A percentile compares a stretch with the other conserved stretches of the same genome.
phyloP scores from a whole-genome alignment of 2,888 invertebrate species.

The Ormyrus thymus region DNA sequence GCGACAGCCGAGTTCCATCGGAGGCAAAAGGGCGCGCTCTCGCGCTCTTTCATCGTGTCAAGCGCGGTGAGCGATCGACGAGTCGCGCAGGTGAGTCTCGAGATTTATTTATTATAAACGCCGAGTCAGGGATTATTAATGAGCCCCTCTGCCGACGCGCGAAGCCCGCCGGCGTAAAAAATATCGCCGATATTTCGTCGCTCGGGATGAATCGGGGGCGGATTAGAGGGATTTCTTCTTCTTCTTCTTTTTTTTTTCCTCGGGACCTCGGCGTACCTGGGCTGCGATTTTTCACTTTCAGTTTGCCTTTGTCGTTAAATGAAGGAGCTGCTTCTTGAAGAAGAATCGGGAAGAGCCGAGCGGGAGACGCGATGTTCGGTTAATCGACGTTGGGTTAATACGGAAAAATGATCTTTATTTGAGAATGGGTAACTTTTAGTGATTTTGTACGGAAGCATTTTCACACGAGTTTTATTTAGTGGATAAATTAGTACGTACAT shows the following conservation, averaged over 20 bases:
- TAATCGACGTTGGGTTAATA: conserved; percentile 4
- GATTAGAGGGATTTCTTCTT: conserved; percentile 13
- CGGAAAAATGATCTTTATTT: not conserved
- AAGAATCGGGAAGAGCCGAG: not conserved
- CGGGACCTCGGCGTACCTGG: not conserved
- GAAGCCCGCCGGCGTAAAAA: conserved; percentile 19
- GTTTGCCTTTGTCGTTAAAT: conserved; percentile 22
- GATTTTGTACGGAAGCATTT: too few relatives aligned
- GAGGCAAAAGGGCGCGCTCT: conserved; percentile 41
- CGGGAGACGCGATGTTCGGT: not conserved
- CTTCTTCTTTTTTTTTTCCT: not conserved
- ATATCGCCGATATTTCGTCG: conserved; percentile 34
- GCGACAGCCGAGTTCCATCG: conserved; percentile 53
- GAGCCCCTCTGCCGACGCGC: conserved; percentile 55
- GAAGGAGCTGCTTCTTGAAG: not conserved
- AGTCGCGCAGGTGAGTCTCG: conserved; percentile 67
- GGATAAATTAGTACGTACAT: too few relatives aligned
- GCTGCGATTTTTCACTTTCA: conserved; percentile 16
- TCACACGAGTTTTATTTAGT: not conserved
- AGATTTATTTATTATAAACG: conserved; percentile 70
- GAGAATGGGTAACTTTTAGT: not conserved
- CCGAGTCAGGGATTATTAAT: conserved; percentile 68
- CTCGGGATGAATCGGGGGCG: conserved; percentile 19
- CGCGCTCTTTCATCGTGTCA: conserved; percentile 69
- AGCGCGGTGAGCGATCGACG: conserved; percentile 70